Percentiles rank a stretch among this genome's conserved stretches.
These are phyloP conservation scores for Drosophila antonietae DNA, from an alignment of 2,888 invertebrate genomes.

Conservation along the genomic window DNA sequence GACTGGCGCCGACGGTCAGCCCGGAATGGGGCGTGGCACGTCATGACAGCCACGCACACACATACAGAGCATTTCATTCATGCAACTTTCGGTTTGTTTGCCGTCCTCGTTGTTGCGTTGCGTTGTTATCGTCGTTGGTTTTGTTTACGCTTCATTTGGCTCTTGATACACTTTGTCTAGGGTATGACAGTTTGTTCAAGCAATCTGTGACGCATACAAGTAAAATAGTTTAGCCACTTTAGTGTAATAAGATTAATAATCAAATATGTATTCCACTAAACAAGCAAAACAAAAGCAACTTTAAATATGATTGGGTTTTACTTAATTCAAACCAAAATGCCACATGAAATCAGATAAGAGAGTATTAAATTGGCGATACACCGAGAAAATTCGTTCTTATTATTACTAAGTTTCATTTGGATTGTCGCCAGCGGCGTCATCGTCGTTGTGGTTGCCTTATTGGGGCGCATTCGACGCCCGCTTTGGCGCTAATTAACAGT, in stretches of 20 bases:
- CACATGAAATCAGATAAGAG: not conserved
- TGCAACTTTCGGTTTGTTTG: constrained; percentile 53
- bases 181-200: not conserved
- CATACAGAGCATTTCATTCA: constrained; percentile 64
- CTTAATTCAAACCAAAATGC: too few species aligned
- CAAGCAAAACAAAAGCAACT: not conserved
- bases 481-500: constrained; percentile 66
- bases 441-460: constrained; percentile 44
- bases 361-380: not conserved
- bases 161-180: constrained; percentile 27
- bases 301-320: not conserved
- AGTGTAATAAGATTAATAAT: not conserved
- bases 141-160: constrained; percentile 76
- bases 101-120: constrained; percentile 38
- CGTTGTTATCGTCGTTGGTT: constrained; percentile 23
- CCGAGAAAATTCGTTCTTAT: not conserved
- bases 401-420: constrained; percentile 41
- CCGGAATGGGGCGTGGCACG: constrained; percentile 50
- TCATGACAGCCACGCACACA: constrained; percentile 29
- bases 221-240: not conserved
- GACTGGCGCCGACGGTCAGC: constrained; percentile 60
- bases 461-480: constrained; percentile 41
- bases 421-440: constrained; percentile 24
- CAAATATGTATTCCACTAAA: not conserved
- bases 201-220: not conserved